Evolutionary conservation across 2,797 vertebrate species (phyloP).

Genomic region (Scomberomorus guttatus): DNA sequence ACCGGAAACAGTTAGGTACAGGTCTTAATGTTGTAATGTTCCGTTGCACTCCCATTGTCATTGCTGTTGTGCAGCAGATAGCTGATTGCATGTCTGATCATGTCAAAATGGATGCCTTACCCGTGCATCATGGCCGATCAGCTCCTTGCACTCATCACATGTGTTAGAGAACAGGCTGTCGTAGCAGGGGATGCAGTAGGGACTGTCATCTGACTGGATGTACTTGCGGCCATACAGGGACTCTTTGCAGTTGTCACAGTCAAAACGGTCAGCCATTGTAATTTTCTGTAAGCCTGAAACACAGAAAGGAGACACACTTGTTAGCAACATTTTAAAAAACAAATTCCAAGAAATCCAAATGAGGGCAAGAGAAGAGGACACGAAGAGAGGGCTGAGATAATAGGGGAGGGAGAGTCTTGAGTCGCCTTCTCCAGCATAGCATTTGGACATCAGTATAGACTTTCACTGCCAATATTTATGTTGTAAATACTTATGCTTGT

Average conservation of each 20-base stretch:
- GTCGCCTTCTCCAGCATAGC: slow-evolving; percentile 51
- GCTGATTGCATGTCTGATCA: slow-evolving; percentile 44
- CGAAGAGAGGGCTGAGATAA: slow-evolving; percentile 14
- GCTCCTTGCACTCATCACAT: slow-evolving; percentile 97
- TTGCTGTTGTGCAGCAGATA: slow-evolving; percentile 29
- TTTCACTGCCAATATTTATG: slow-evolving; percentile 68
- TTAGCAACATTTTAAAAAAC: slow-evolving; percentile 8
- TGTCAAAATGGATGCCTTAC: slow-evolving; percentile 82
- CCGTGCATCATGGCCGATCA: slow-evolving; percentile 96
- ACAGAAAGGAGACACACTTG: slow-evolving; percentile 22
- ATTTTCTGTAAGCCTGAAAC: slow-evolving; percentile 44
- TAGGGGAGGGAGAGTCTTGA: slow-evolving; percentile 17
- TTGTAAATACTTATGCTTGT: slow-evolving; percentile 67
- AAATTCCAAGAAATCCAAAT: slow-evolving; percentile 1
- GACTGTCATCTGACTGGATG: slow-evolving; percentile 94
- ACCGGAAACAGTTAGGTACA: neutral
- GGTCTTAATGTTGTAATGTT: neutral
- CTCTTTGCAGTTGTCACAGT: slow-evolving; percentile 97
- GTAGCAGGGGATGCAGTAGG: slow-evolving; percentile 98
- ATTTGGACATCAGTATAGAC: slow-evolving; percentile 35
- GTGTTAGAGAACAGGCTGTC: slow-evolving; percentile 98
- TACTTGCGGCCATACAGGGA: slow-evolving; percentile 98
- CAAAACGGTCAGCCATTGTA: slow-evolving; percentile 95
- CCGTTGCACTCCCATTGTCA: neutral
- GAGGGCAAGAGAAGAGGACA: slow-evolving; percentile 16